Evolutionary conservation across 2,113 vertebrate genomes (phyloP), one percentile per base, ranked within the genome.

Genomic region (Chionomys nivalis): DNA sequence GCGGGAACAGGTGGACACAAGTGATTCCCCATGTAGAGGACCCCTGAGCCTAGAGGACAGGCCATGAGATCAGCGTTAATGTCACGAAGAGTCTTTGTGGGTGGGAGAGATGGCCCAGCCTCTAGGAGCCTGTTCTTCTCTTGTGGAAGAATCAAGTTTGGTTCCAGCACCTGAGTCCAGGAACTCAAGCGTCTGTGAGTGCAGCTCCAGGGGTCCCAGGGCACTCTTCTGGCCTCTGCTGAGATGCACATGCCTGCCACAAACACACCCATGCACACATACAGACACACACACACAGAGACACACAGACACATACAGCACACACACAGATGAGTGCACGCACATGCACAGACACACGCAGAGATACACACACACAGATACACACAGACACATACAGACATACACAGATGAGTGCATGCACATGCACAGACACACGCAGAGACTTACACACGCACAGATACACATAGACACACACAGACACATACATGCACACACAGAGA

Each of bases 51-150:
- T 0, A 7, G 33, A 86, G 7, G 2, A 72, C 23, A 17, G 66
- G 42, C 21, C 2, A 47, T 19, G 4, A 14, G 19, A 31, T 28
- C 11, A 36, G 72, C 0, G 5, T 16, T 28, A 5, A 11, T 24
- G 28, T 2, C 70, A 23, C 0, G 24, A 77, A 87, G n/a, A 87
- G n/a, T 28, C 39, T 47, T 13, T 39, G 55, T 10, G 9, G 17
- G 26, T 39, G 12, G 39, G 42, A 66, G 82, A 66, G 61, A 36
- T 65, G 42, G 83, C 63, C 17, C 63, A 12, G 63, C 58, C 61
- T 28, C 42, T 33, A 66, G 31, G 42, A 47, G 42, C 5, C 19
- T 33, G 42, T 42, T 42, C 61, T 44, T 31, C 39, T 44, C 39
- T 44, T 42, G 39, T 1, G 6, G 42, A 47, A 65, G 83, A 65